Conservation (phyloP, 2,888 invertebrate genomes). For the Brachycybe producta region DNA sequence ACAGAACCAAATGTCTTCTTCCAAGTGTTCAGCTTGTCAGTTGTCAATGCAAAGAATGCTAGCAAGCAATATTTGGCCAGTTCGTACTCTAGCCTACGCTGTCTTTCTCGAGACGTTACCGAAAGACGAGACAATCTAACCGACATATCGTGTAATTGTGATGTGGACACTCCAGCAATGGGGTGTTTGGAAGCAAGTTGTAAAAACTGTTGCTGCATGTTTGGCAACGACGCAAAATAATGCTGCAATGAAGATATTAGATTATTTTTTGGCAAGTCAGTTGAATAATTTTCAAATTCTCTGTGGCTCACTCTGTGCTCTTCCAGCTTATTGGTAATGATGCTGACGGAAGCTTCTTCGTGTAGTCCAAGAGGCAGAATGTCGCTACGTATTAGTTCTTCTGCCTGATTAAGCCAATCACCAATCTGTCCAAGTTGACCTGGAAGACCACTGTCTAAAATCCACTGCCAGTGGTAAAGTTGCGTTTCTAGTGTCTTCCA, state of each 20-base stretch:
- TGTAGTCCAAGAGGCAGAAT: slow-evolving; percentile 58
- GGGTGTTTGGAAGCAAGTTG: slow-evolving; percentile 55
- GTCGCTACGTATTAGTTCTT: slow-evolving; percentile 63
- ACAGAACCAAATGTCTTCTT: slow-evolving; percentile 66
- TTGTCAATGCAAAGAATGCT: slow-evolving; percentile 78
- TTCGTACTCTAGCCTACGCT: slow-evolving; percentile 31
- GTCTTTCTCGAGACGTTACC: slow-evolving; percentile 60
- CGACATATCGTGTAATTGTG: slow-evolving; percentile 69
- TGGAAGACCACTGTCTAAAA: slow-evolving; percentile 69
- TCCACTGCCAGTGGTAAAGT: slow-evolving; percentile 76
- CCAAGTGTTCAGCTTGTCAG: slow-evolving; percentile 78
- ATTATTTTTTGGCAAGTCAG: not conserved
- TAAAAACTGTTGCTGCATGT: slow-evolving; percentile 62
- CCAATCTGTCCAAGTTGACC: slow-evolving; percentile 74
- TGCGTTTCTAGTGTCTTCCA: slow-evolving; percentile 68
- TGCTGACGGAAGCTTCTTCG: slow-evolving; percentile 82
- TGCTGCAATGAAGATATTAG: slow-evolving; percentile 33
- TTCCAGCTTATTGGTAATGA: slow-evolving; percentile 57
- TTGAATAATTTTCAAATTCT: not conserved
- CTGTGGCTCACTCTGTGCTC: slow-evolving; percentile 53
- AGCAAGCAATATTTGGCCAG: slow-evolving; percentile 52
- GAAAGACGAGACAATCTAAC: slow-evolving; percentile 60
- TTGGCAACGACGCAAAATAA: slow-evolving; percentile 73
- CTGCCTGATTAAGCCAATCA: slow-evolving; percentile 80
- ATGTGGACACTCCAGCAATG: slow-evolving; percentile 54